Percentiles rank a stretch among this genome's conserved stretches.
phyloP scores from a whole-genome alignment of 2,113 vertebrate genomes.

The Myrmecophaga tridactyla region DNA sequence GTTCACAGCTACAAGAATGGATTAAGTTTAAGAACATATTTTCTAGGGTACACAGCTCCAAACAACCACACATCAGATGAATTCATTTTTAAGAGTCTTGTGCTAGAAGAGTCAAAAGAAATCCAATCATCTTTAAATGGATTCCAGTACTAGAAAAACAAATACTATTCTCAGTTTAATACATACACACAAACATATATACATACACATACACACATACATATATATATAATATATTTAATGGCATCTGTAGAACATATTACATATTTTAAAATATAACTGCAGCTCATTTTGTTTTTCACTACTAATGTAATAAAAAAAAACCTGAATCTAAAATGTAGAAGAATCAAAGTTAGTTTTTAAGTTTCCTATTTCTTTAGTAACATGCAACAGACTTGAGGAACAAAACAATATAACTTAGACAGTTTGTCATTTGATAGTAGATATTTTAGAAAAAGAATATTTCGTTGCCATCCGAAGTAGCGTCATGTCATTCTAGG shows the following conservation, averaged over 20 bases:
- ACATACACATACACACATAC: background rate
- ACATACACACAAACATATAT: background rate
- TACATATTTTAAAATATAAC: background rate
- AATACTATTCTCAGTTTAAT: background rate
- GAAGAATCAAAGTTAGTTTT: background rate
- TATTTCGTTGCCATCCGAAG: background rate
- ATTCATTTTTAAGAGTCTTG: background rate
- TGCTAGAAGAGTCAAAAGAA: background rate
- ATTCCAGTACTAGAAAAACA: background rate
- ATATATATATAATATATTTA: background rate
- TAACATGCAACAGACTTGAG: background rate
- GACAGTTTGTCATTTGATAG: background rate
- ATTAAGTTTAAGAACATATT: too few relatives aligned
- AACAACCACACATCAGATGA: background rate
- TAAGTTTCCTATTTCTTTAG: background rate
- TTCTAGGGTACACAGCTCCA: too few relatives aligned
- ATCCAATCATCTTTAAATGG: background rate
- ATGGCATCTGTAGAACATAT: background rate
- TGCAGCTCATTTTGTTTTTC: background rate
- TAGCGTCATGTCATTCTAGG: background rate
- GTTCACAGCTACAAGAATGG: too few relatives aligned
- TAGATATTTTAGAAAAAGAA: background rate
- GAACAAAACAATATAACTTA: background rate
- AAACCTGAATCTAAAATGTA: background rate
- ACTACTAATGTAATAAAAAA: background rate